Evolutionary conservation across 2,797 vertebrate species (phyloP), one percentile per base, ranked within the genome.

Genomic region (Chloroceryle inda): DNA sequence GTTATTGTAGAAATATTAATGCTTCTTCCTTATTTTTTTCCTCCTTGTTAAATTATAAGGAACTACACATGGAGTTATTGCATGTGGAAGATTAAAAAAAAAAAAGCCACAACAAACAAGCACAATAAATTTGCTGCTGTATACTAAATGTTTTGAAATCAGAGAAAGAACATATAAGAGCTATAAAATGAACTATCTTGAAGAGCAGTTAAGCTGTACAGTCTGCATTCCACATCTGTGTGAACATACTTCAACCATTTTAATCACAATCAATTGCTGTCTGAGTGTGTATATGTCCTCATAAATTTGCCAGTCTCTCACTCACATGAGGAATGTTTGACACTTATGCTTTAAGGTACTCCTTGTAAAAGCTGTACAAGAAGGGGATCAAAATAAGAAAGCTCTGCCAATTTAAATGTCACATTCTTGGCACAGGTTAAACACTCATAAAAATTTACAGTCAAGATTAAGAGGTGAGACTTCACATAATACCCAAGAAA

Each of bases 331-430:
- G 33, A 86, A 68, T 38, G 53, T 61, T 16, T 81, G 82, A 88
- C 88, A 79, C 53, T 88, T 84, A 84, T 5, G 38, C 69, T 94
- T 79, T 86, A 79, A 92, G 71, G 44, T 76, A 73, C 69, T 89
- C 58, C 68, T 88, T 94, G 69, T 94, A 90, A 95, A 96, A 95
- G 63, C 58, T 81, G 47, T 76, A 61, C 33, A 69, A 79, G 76
- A 81, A 83, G 44, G 7, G 37, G 85, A 90, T 91, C 79, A 90
- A 84, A 96, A 95, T 78, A 90, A 85, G 82, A 92, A 94, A 85
- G 37, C 42, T 69, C 47, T 18, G 1, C 76, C 89, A 74, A 93
- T 94, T 93, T 94, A 88, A 94, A 94, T 90, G 88, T 84, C 94
- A 94, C 52, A 74, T 66, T 90, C 77, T 69, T 94, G 79, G 82